Evolutionary conservation across 2,888 invertebrate species (phyloP).

Genomic region (Coenonympha glycerion): DNA sequence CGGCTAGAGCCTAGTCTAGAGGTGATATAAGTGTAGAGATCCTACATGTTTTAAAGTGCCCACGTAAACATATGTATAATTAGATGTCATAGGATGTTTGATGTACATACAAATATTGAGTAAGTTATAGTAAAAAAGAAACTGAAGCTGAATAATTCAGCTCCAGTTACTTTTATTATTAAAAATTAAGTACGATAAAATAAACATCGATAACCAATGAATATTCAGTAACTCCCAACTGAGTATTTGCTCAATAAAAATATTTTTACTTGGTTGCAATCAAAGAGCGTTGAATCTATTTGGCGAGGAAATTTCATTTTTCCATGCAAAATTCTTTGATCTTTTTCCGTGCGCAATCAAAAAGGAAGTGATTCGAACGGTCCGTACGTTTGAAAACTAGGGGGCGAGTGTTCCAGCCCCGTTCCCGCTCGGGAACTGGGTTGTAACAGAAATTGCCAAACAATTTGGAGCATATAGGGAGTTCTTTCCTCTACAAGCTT

Average conservation of each 20-base stretch:
- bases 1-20: no score
- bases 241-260: conserved; percentile 18
- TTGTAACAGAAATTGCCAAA: background rate
- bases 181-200: no score
- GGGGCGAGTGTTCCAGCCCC: background rate
- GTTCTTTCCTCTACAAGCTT: background rate
- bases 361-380: conserved; percentile 18
- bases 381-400: conserved; percentile 13
- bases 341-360: conserved; percentile 22
- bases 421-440: background rate
- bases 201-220: no score
- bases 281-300: conserved; percentile 20
- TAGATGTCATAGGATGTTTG: no score
- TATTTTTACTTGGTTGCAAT: conserved; percentile 19
- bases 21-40: no score
- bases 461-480: background rate
- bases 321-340: conserved; percentile 25
- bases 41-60: no score
- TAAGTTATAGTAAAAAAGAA: no score
- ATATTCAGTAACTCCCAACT: no score
- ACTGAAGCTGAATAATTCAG: no score
- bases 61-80: no score
- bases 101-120: no score
- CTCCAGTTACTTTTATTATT: no score
- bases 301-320: conserved; percentile 27